These are phyloP conservation scores for Dromius quadrimaculatus DNA, from an alignment of 2,888 invertebrate species.

Conservation along the genomic window DNA sequence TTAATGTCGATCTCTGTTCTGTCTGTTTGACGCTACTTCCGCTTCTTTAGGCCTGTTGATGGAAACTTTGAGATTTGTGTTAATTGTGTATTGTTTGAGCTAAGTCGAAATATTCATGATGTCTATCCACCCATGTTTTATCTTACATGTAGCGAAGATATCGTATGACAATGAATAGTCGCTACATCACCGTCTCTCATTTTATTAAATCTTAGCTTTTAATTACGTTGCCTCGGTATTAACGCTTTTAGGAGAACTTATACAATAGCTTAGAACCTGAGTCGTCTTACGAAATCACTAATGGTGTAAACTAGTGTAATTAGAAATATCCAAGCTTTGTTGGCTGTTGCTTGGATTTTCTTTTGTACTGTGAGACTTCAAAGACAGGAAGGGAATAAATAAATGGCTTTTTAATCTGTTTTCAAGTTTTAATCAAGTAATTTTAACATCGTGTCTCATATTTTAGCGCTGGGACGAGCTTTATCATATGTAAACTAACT, in stretches of 20 bases:
- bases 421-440: background rate
- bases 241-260: slow-evolving; percentile 1
- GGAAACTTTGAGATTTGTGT: too few species aligned
- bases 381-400: slow-evolving; percentile 1
- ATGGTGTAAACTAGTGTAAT: slow-evolving; percentile 27
- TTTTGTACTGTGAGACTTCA: background rate
- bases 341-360: background rate
- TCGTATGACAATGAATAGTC: slow-evolving; percentile 1
- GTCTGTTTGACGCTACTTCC: too few species aligned
- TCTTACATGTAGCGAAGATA: background rate
- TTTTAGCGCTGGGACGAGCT: too few species aligned
- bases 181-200: background rate
- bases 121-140: too few species aligned
- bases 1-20: too few species aligned
- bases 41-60: too few species aligned
- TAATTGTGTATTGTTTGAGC: too few species aligned
- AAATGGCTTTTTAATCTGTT: background rate
- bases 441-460: background rate
- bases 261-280: slow-evolving; percentile 5
- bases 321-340: slow-evolving; percentile 5
- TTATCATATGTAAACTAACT: too few species aligned
- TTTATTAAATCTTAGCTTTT: slow-evolving; percentile 7
- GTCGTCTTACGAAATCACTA: slow-evolving; percentile 19
- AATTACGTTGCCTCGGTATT: slow-evolving; percentile 3
- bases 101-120: too few species aligned